Conservation (phyloP, 35 echinoderm and acorn worm genomes). For the Stichopus chloronotus region DNA sequence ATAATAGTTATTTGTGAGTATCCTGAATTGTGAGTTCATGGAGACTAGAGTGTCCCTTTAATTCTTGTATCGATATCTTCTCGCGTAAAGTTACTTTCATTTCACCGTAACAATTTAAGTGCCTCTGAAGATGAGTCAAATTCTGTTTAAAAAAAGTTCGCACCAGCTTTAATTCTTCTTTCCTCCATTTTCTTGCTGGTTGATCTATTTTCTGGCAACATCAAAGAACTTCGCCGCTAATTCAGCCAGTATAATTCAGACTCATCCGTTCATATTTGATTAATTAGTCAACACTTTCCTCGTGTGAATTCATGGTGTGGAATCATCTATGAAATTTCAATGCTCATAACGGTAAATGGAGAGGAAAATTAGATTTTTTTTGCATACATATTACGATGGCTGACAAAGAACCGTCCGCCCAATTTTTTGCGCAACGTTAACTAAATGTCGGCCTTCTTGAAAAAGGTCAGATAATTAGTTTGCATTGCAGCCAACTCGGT, state of each 20-base stretch:
- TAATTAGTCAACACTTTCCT: not conserved
- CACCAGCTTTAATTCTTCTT: not conserved
- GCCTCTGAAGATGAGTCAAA: not conserved
- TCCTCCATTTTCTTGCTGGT: not conserved
- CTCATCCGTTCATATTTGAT: not conserved
- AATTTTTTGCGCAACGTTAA: not conserved
- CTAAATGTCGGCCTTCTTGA: not conserved
- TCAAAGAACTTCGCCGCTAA: not conserved
- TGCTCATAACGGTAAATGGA: not conserved
- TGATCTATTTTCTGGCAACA: not conserved
- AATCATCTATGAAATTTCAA: not conserved
- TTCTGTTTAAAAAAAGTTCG: not conserved
- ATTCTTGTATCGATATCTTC: too few relatives aligned
- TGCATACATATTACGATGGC: not conserved
- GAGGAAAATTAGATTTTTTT: not conserved
- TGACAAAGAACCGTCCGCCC: not conserved
- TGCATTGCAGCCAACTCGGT: too few relatives aligned
- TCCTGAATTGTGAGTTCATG: too few relatives aligned
- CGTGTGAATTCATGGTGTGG: not conserved
- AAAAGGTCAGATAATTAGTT: not conserved
- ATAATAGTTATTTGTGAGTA: too few relatives aligned
- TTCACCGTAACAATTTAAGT: not conserved
- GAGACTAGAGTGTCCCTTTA: too few relatives aligned
- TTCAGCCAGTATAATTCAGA: not conserved
- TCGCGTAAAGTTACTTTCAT: not conserved